phyloP scores from a whole-genome alignment of 1,140 invertebrate species.

The Drosophila bipectinata region DNA sequence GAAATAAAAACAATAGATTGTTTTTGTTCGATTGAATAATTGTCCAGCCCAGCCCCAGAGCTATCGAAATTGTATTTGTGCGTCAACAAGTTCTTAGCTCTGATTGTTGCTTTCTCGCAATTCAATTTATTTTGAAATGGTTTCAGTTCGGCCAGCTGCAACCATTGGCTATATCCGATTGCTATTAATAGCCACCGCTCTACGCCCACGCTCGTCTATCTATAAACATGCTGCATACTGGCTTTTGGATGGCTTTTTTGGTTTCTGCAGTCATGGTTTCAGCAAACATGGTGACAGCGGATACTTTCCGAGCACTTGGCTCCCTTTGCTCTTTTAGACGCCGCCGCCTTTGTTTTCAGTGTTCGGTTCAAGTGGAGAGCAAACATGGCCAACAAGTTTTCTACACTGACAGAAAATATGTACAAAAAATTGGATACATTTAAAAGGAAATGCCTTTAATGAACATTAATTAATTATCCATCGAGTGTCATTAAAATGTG shows the following conservation, averaged over 20 bases:
- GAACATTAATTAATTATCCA: background rate
- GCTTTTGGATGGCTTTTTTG: slow-evolving; percentile 21
- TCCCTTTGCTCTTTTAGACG: slow-evolving; percentile 21
- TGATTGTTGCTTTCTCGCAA: slow-evolving; percentile 40
- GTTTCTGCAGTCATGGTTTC: slow-evolving; percentile 46
- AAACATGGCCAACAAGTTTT: slow-evolving; percentile 74
- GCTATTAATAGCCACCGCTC: slow-evolving; percentile 28
- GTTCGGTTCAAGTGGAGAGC: slow-evolving; percentile 34
- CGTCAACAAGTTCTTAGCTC: slow-evolving; percentile 18
- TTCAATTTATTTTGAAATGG: slow-evolving; percentile 43
- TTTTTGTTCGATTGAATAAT: slow-evolving; percentile 32
- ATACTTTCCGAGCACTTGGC: slow-evolving; percentile 37
- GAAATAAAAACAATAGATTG: slow-evolving; percentile 36
- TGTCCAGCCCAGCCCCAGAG: slow-evolving; percentile 25
- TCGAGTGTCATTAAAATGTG: background rate
- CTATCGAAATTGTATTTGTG: slow-evolving; percentile 11
- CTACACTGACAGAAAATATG: slow-evolving; percentile 23
- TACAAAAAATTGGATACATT: too few species aligned
- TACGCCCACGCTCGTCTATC: slow-evolving; percentile 13
- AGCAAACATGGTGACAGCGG: slow-evolving; percentile 62
- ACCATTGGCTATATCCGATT: slow-evolving; percentile 5
- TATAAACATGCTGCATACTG: slow-evolving; percentile 2
- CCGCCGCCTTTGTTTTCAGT: slow-evolving; percentile 29
- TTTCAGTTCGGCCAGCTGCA: slow-evolving; percentile 29
- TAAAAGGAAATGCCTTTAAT: background rate